Base-by-base conservation (phyloP, 2,797 vertebrate genomes). In the Falco peregrinus region DNA sequence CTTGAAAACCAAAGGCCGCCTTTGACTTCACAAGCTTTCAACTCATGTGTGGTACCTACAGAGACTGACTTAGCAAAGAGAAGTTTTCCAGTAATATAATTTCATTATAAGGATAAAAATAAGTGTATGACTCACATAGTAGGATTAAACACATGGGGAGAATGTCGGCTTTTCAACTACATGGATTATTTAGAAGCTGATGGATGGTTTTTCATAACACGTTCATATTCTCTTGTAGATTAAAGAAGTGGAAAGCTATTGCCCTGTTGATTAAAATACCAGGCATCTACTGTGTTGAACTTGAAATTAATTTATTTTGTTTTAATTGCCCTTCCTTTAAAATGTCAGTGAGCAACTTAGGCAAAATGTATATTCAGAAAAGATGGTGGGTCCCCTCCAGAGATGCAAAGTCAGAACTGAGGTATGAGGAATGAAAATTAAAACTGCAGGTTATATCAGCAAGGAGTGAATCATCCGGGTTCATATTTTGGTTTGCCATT, bases 91-190 rank as follows among this genome's bases (percentile, higher is more conserved):
- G 67, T 76, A 91, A 92, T 93, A 85, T 89, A 89, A 95, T 88
- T 93, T 89, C 61, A 84, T 90, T 96, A 65, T 88, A 91, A 89
- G 87, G 84, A 84, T 93, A 88, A 93, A 82, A 92, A 88, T 84
- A 89, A 87, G 45, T 6, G 7, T 63, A 83, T 91, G 79, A 95
- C 65, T 94, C 89, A 84, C 84, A 69, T 47, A 73, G 86, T 51
- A 86, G 84, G 59, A 95, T 92, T 97, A 91, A 96, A 96, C 91
- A 96, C 67, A 70, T 95, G 95, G 70, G 73, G 69, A 71, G 50
- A 87, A 85, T 43, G 73, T 95, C 84, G 75, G 69, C 45, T 89
- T 87, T 89, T 91, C 8, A 8, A 28, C 51, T 86, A 7, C 7
- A 2, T 59, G 43, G 68, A 29, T 93, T 95, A 85, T 80, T 96